Base-by-base conservation (phyloP, 1,140 invertebrate species). In the Tigriopus japonicus region DNA sequence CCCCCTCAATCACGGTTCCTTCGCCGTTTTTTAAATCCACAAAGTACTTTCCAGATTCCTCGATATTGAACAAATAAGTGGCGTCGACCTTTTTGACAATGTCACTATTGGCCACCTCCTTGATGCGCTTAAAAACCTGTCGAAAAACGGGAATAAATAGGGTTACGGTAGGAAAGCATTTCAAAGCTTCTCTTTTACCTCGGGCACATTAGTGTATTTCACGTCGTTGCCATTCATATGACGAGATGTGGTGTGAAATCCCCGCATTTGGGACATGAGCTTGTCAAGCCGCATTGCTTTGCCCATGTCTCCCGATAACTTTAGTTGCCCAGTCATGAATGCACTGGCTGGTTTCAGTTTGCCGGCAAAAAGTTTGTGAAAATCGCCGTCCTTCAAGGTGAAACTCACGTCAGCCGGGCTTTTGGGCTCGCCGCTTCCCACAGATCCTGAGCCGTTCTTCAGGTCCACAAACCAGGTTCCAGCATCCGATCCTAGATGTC, bases 251-350 rank as follows among this genome's bases (percentile, higher is more conserved):
- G 28, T 35, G 28, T 35, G 28, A 9, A 35, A 35, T 35, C 28
- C 28, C 70, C 89, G 89, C 28, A 94, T 75, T 60, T 81, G 81
- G 52, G 75, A 75, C 85, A 97, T 89, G 2, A 98, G 74, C 72
- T 92, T 93, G 71, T 98, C 93, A 60, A 97, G 70, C 71, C 95
- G 94, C 82, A 98, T 89, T 1, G 93, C 94, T 69, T 93, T 86
- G 64, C 84, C 83, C 68, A 98, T 76, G 69, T 94, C 89, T 0
- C 94, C 94, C 65, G 78, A 81, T 62, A 98, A 88, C 74, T 94
- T 95, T 51, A 98, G 73, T 74, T 96, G 97, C 28, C 94, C 94
- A 68, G 83, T 82, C 90, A 98, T 94, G 71, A 94, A 95, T 10
- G 93, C 92, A 21, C 81, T 80, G 0, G 88, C 81, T 10, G 93